Evolutionary conservation across 2,888 invertebrate species (phyloP).

Genomic region (Temnothorax unifasciatus): DNA sequence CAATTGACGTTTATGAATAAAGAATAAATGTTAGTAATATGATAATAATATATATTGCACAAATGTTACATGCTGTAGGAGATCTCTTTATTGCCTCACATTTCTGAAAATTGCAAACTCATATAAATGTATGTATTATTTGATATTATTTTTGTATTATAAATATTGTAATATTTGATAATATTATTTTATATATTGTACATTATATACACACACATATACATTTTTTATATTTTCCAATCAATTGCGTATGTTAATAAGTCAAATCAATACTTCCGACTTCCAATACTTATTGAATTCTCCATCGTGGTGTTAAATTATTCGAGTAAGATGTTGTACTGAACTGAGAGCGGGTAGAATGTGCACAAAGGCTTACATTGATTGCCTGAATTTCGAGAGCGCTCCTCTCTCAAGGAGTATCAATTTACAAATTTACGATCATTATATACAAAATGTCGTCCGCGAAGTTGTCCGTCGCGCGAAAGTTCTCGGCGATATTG

Average conservation of each 20-base stretch:
- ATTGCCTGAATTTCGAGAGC: neutral
- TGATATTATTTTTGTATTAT: neutral
- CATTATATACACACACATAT: neutral
- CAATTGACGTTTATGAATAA: neutral
- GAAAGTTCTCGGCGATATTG: slow-evolving; percentile 23
- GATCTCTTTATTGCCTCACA: neutral
- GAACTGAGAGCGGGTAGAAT: neutral
- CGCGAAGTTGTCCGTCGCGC: neutral
- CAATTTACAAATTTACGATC: slow-evolving; percentile 41
- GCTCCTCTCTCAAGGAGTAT: slow-evolving; percentile 17
- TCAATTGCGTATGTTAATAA: neutral
- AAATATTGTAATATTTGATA: no score
- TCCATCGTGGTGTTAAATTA: neutral
- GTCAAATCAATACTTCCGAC: no score
- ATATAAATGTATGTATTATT: neutral
- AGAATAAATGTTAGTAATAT: neutral
- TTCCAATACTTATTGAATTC: neutral
- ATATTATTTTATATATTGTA: neutral
- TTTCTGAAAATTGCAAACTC: neutral
- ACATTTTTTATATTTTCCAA: neutral
- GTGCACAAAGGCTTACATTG: neutral
- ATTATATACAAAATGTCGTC: slow-evolving; percentile 8
- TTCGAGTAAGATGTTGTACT: neutral
- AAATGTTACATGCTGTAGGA: neutral
- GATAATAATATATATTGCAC: neutral